Evolutionary conservation across 2,113 vertebrate species (phyloP).

Genomic region (Hydrochoerus hydrochaeris): DNA sequence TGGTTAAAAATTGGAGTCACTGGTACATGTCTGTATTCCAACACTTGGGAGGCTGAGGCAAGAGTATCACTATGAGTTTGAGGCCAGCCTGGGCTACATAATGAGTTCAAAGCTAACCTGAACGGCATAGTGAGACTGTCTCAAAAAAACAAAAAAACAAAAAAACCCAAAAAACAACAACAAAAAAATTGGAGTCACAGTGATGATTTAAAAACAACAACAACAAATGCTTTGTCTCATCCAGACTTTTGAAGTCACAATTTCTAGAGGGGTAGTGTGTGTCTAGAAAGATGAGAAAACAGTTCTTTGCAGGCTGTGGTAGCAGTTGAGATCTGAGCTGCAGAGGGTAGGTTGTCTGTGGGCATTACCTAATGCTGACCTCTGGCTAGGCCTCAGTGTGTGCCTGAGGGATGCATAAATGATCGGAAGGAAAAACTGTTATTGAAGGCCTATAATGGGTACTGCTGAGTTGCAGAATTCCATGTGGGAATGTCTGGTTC

Average conservation of each 20-base stretch:
- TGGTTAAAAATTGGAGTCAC: neutral
- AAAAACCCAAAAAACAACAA: too few species aligned
- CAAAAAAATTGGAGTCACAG: neutral
- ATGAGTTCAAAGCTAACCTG: neutral
- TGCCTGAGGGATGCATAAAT: neutral
- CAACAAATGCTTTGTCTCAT: neutral
- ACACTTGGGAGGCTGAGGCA: neutral
- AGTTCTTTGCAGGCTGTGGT: neutral
- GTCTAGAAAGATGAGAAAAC: slow-evolving; percentile 27
- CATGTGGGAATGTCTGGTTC: slow-evolving; percentile 59
- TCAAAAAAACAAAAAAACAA: neutral
- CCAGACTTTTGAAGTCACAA: neutral
- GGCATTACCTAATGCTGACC: slow-evolving; percentile 72
- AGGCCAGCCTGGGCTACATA: neutral
- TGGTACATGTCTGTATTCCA: neutral
- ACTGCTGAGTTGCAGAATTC: slow-evolving; percentile 70
- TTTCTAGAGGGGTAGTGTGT: slow-evolving; percentile 12
- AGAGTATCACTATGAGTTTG: neutral
- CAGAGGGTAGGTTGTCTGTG: slow-evolving; percentile 1
- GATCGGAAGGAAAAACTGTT: slow-evolving; percentile 48
- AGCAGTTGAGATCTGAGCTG: slow-evolving; percentile 50
- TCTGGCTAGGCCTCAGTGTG: slow-evolving; percentile 5
- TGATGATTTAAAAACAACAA: slow-evolving; percentile 28
- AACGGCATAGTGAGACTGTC: neutral
- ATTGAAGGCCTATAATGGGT: slow-evolving; percentile 41